Conservation (phyloP, 2,888 invertebrate species). For the Drosophila anomalata region DNA sequence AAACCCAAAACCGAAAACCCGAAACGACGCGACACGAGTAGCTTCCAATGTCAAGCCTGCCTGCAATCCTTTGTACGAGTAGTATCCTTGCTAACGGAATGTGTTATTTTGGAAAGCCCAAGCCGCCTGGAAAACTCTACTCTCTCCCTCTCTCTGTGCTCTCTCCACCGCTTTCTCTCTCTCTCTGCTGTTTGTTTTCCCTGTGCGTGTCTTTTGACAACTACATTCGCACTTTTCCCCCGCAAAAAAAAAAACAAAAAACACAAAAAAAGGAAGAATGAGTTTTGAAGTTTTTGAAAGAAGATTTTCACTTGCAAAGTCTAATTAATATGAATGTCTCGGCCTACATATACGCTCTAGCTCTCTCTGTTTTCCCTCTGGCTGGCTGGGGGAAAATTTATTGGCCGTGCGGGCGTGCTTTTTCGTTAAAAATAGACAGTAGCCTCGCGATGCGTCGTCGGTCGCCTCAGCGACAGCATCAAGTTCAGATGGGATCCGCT, state of each 20-base stretch:
- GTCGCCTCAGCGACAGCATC: slow-evolving; percentile 56
- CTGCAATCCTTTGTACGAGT: slow-evolving; percentile 64
- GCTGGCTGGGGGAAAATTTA: slow-evolving; percentile 52
- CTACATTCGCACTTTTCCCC: slow-evolving; percentile 34
- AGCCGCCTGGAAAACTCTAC: slow-evolving; percentile 54
- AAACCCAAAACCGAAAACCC: slow-evolving; percentile 10
- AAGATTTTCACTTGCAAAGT: slow-evolving; percentile 30
- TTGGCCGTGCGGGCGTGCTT: slow-evolving; percentile 70
- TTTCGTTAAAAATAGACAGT: slow-evolving; percentile 65
- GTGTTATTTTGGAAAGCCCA: slow-evolving; percentile 73
- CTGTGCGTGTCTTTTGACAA: slow-evolving; percentile 48
- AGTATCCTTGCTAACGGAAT: slow-evolving; percentile 44
- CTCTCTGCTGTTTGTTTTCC: slow-evolving; percentile 37
- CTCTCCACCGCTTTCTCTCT: slow-evolving; percentile 7
- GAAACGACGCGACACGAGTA: slow-evolving; percentile 40
- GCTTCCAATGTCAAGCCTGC: slow-evolving; percentile 64
- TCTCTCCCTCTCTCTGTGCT: slow-evolving; percentile 12
- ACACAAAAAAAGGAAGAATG: neutral
- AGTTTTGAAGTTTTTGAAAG: slow-evolving; percentile 36
- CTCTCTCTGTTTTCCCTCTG: slow-evolving; percentile 15
- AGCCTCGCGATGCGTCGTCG: slow-evolving; percentile 58
- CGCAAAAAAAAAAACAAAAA: slow-evolving; percentile 1
- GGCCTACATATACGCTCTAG: slow-evolving; percentile 15
- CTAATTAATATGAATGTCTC: slow-evolving; percentile 40
- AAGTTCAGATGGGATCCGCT: slow-evolving; percentile 55